A percentile compares a stretch with the other conserved stretches of the same genome.
phyloP scores from a whole-genome alignment of 2,113 vertebrate genomes.

The Aphyosemion australe region DNA sequence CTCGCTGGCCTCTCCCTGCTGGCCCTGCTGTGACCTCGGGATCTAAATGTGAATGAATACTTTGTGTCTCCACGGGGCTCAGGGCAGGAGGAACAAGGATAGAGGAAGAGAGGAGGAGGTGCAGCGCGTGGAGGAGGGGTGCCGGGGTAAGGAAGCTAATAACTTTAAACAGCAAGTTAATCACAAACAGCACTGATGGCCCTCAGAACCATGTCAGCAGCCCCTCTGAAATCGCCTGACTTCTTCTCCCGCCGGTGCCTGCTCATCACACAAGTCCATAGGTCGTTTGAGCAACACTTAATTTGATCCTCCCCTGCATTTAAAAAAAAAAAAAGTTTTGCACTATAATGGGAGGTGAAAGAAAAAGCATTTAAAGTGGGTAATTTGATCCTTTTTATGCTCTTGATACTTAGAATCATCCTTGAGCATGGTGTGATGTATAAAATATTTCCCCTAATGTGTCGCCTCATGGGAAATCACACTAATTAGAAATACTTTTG shows the following conservation, averaged over 20 bases:
- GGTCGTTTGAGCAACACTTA: conserved; percentile 61
- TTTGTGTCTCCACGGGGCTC: conserved; percentile 80
- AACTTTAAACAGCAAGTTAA: conserved; percentile 82
- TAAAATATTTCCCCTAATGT: conserved; percentile 66
- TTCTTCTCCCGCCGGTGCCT: conserved; percentile 33
- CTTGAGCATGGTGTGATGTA: conserved; percentile 44
- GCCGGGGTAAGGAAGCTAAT: conserved; percentile 72
- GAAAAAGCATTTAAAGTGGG: conserved; percentile 17
- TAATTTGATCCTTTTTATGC: conserved; percentile 21
- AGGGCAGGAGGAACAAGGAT: conserved; percentile 54
- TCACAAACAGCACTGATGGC: conserved; percentile 81
- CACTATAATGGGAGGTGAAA: conserved; percentile 9
- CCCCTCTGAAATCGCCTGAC: conserved; percentile 35
- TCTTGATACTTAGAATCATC: conserved; percentile 39
- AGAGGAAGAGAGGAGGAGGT: conserved; percentile 46
- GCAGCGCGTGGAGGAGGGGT: conserved; percentile 62
- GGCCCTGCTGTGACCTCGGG: conserved; percentile 83
- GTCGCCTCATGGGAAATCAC: conserved; percentile 63
- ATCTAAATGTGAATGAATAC: conserved; percentile 87
- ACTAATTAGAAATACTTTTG: conserved; percentile 73
- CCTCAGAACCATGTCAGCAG: conserved; percentile 67
- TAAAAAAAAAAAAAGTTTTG: conserved; percentile 54
- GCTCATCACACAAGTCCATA: conserved; percentile 54
- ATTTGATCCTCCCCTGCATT: conserved; percentile 67
- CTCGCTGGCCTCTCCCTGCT: conserved; percentile 73